Evolutionary conservation across 2,797 vertebrate species (phyloP), one percentile per base, ranked within the genome.

Genomic region (Miichthys miiuy): DNA sequence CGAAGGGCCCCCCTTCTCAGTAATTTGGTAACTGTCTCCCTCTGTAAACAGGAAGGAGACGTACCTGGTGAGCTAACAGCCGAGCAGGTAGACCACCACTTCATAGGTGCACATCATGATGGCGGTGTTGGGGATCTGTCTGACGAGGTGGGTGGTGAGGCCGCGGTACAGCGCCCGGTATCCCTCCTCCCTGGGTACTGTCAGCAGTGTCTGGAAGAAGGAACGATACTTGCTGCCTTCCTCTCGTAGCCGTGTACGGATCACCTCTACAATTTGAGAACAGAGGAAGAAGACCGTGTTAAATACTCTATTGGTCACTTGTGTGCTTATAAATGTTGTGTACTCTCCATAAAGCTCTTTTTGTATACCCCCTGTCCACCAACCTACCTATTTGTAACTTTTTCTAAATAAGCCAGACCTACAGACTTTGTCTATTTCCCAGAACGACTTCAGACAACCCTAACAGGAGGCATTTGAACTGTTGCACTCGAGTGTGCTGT

Each of bases 81-180:
- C 94, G 0, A 99, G 96, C 72, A 99, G 93, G 95, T 99, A 98
- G 82, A 99, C 97, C 87, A 99, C 98, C 89, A 99, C 89, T 93
- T 99, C 98, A 72, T 99, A 99, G 84, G 98, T 99, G 89, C 96
- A 97, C 98, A 99, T 99, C 97, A 99, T 97, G 88, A 99, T 98
- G 89, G 98, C 98, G 0, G 98, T 99, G 95, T 99, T 99, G 81
- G 98, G 98, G 85, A 99, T 99, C 94, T 99, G 98, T 90, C 98
- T 96, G 91, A 99, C 93, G 42, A 99, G 95, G 64, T 99, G 98
- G 1, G 98, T 99, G 69, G 97, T 98, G 75, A 99, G 95, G 81
- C 98, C 98, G 23, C 98, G 96, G 93, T 99, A 99, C 55, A 99
- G 96, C 3, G 97, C 96, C 16, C 96, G 93, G 83, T 97, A 99